Base-by-base conservation (phyloP, 2,888 invertebrate species). In the Cremastobaeus sp. region DNA sequence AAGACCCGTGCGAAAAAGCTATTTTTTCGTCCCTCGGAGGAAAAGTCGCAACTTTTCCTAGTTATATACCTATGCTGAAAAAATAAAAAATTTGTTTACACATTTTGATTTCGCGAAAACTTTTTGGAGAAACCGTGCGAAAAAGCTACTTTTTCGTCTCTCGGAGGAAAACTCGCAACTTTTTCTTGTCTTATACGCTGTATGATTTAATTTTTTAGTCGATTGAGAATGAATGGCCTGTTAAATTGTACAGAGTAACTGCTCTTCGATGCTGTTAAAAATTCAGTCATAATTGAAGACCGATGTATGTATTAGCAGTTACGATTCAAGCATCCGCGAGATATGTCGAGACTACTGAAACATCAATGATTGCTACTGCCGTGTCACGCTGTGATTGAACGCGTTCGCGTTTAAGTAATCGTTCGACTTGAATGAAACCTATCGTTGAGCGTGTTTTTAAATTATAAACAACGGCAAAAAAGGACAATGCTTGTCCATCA, bases 331-430 rank as follows among this genome's bases (percentile, higher is more conserved):
- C 12, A 50, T 47, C 50, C 18, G 47, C 37, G 28, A 21, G 43
- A 52, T 25, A 43, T 54, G 54, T 55, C 34, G 55, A 48, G 32
- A 66, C 55, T 55, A 66, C 39, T 55, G 55, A 66, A 48, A 66
- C 47, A 55, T 60, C 65, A 54, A 47, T 48, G 48, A 32, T 47
- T 18, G 35, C 30, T 55, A 48, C 37, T 55, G 55, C 55, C 17
- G 37, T 55, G 65, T 66, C 65, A 66, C 14, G 35, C n/a, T 17
- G 45, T 66, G 55, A 48, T 48, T 55, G 47, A 48, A 39, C 20
- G 35, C 30, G 45, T 55, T 55, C 8, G 35, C 30, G 47, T 52
- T 54, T 32, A 47, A 50, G 37, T 47, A 30, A 37, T 54, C 65
- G 54, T 37, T 32, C 28, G 54, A 54, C 47, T 54, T 39, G 39